Evolutionary conservation across 1,140 invertebrate species (phyloP).

Genomic region (Metopolophium dirhodum): DNA sequence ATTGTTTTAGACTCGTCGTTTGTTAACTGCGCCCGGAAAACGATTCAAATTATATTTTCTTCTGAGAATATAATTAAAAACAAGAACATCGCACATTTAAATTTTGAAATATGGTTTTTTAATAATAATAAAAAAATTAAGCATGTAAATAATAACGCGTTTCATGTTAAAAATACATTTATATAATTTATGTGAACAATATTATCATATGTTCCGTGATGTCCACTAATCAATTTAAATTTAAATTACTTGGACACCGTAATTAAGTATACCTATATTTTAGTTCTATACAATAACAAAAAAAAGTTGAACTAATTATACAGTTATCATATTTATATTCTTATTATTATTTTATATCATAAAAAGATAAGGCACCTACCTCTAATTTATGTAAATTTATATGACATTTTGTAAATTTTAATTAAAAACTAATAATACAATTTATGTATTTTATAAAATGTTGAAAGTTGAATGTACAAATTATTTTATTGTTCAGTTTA

Average conservation of each 20-base stretch:
- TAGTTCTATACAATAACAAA: neutral
- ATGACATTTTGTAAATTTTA: neutral
- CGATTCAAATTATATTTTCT: neutral
- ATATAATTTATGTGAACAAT: neutral
- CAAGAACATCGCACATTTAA: neutral
- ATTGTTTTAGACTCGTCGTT: neutral
- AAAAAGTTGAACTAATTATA: neutral
- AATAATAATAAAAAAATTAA: neutral
- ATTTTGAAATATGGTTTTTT: neutral
- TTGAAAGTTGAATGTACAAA: neutral
- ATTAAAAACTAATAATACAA: neutral
- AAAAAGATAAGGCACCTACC: neutral
- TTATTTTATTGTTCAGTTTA: neutral
- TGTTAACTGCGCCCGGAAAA: neutral
- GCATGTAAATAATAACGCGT: neutral
- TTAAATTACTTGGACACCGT: neutral
- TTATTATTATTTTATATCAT: neutral
- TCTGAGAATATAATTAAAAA: neutral
- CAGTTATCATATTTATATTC: neutral
- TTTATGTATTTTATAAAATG: neutral
- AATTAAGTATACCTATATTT: conserved; percentile 9
- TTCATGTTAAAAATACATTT: neutral
- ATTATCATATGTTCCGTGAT: neutral
- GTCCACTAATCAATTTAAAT: conserved; percentile 2
- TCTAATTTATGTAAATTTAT: neutral